Percentiles rank a stretch among this genome's conserved stretches.
phyloP scores from a whole-genome alignment of 2,113 vertebrate species.

The Leucosticte australis region DNA sequence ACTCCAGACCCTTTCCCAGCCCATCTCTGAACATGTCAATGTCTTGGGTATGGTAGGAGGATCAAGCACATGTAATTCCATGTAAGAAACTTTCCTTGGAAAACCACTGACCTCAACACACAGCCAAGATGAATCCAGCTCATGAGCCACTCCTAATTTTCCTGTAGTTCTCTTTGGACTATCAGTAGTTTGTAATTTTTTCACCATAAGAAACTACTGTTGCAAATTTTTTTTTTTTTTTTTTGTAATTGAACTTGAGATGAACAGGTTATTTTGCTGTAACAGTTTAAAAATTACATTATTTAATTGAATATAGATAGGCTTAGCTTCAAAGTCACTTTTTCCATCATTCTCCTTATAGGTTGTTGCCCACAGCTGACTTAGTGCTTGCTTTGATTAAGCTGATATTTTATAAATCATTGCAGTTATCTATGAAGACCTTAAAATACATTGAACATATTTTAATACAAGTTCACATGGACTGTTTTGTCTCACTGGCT shows the following conservation, averaged over 20 bases:
- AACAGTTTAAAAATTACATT: not conserved
- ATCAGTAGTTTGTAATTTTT: not conserved
- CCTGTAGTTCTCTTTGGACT: not conserved
- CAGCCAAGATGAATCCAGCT: not conserved
- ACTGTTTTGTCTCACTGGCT: not conserved
- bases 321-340: not conserved
- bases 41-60: not conserved
- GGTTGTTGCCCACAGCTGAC: not conserved
- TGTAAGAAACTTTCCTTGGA: not conserved
- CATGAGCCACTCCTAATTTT: not conserved
- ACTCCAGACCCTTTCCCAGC: not conserved
- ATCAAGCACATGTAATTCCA: not conserved
- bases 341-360: not conserved
- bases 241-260: not conserved
- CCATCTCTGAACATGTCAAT: not conserved
- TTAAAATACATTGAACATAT: not conserved
- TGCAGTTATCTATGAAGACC: not conserved
- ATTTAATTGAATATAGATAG: not conserved
- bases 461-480: not conserved
- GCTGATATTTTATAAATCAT: fast-evolving
- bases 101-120: not conserved
- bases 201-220: fast-evolving
- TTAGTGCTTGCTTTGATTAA: not conserved
- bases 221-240: not conserved
- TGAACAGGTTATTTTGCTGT: not conserved